Conservation (phyloP, 2,888 invertebrate species). For the Cerceris rybyensis region DNA sequence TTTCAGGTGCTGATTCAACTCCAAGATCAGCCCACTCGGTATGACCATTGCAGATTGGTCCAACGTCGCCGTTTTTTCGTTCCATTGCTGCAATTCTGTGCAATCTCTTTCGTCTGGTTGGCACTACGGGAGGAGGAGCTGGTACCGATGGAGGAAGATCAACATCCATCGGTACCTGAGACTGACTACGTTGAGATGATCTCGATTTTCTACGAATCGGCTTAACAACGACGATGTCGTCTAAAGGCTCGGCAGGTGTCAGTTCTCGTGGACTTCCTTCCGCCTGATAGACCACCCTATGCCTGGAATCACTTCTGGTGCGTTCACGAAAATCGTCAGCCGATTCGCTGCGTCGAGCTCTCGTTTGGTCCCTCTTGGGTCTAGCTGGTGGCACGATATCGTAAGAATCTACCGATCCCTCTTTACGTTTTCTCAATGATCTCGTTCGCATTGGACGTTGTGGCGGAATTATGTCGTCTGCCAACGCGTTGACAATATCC, state of each 20-base stretch:
- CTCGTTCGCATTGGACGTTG: slow-evolving; percentile 72
- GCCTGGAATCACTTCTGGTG: slow-evolving; percentile 65
- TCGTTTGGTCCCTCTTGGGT: slow-evolving; percentile 82
- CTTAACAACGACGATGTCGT: slow-evolving; percentile 78
- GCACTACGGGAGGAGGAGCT: slow-evolving; percentile 65
- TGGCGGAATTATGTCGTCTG: slow-evolving; percentile 80
- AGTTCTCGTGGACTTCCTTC: slow-evolving; percentile 59
- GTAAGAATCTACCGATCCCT: slow-evolving; percentile 70
- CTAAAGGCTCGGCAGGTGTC: slow-evolving; percentile 69
- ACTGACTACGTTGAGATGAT: slow-evolving; percentile 74
- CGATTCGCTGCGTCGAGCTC: slow-evolving; percentile 69
- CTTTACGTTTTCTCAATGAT: slow-evolving; percentile 72
- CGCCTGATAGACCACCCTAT: slow-evolving; percentile 76
- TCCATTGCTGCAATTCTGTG: slow-evolving; percentile 37
- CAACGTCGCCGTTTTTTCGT: slow-evolving; percentile 32
- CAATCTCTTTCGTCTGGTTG: slow-evolving; percentile 69
- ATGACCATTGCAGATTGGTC: slow-evolving; percentile 67
- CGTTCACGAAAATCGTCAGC: slow-evolving; percentile 59
- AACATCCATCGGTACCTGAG: slow-evolving; percentile 56
- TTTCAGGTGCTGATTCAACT: slow-evolving; percentile 28
- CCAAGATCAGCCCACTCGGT: slow-evolving; percentile 33
- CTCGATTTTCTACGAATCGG: slow-evolving; percentile 77
- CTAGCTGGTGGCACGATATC: slow-evolving; percentile 80
- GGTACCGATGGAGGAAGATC: slow-evolving; percentile 18
- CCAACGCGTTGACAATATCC: slow-evolving; percentile 85